phyloP scores from a whole-genome alignment of 2,797 vertebrate genomes.

The Galagoides demidoff region DNA sequence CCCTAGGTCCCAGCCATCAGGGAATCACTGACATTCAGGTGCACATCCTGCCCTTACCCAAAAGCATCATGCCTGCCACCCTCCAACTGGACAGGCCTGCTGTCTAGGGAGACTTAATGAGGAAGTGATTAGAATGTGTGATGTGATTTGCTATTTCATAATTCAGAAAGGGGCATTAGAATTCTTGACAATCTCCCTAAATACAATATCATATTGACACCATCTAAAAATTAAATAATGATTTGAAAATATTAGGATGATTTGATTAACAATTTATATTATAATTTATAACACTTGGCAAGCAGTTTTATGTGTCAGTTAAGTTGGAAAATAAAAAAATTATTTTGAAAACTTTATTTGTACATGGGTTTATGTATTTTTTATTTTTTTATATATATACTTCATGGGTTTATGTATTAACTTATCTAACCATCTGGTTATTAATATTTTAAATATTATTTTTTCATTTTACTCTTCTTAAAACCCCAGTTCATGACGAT shows the following conservation, averaged over 20 bases:
- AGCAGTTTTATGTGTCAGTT: background rate
- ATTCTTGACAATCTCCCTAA: background rate
- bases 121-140: background rate
- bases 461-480: background rate
- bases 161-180: background rate
- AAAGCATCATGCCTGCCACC: background rate
- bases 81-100: fast-evolving
- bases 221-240: background rate
- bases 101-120: background rate
- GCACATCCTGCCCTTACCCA: background rate
- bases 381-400: no score
- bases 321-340: background rate
- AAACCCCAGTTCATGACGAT: background rate
- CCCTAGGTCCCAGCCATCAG: background rate
- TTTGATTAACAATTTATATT: background rate
- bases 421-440: background rate
- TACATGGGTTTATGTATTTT: background rate
- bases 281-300: background rate
- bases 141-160: background rate
- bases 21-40: background rate
- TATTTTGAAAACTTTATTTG: background rate
- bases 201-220: background rate
- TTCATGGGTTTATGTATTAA: background rate
- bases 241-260: background rate
- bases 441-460: background rate